Evolutionary conservation across 1,140 invertebrate genomes (phyloP).

Genomic region (Bombus confusus): DNA sequence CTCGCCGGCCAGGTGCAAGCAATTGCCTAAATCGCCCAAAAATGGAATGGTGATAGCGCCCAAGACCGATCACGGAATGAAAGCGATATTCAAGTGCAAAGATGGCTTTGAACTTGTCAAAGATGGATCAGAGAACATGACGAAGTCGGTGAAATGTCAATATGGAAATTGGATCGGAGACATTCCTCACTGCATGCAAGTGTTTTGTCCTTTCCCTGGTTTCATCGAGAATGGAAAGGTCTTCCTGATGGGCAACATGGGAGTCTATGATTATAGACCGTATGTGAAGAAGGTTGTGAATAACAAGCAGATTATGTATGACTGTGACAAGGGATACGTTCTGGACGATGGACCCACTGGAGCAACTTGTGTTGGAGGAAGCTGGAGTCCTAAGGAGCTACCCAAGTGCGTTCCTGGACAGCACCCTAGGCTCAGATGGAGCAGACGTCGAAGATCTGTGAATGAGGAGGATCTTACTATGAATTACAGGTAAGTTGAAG

Average conservation of each 20-base stretch:
- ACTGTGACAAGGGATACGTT: conserved; percentile 95
- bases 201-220: conserved; percentile 97
- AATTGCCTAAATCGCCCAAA: conserved; percentile 92
- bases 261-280: conserved; percentile 97
- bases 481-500: conserved; percentile 56
- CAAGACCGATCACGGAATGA: conserved; percentile 97
- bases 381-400: conserved; percentile 92
- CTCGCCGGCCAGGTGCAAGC: conserved; percentile 94
- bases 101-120: conserved; percentile 92
- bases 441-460: conserved; percentile 86
- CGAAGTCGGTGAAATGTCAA: conserved; percentile 89
- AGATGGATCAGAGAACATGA: conserved; percentile 83
- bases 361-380: conserved; percentile 95
- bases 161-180: conserved; percentile 97
- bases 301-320: conserved; percentile 98
- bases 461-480: conserved; percentile 67
- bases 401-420: conserved; percentile 90
- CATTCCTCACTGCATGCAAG: conserved; percentile 90
- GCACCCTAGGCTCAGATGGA: conserved; percentile 91
- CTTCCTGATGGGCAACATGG: conserved; percentile 97
- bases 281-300: conserved; percentile 96
- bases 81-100: conserved; percentile 94
- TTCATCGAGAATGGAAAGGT: conserved; percentile 95
- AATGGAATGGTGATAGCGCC: conserved; percentile 98
- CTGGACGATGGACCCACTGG: conserved; percentile 94